Base-by-base conservation (phyloP, 2,113 vertebrate species). In the Leptobrachium ailaonicum region DNA sequence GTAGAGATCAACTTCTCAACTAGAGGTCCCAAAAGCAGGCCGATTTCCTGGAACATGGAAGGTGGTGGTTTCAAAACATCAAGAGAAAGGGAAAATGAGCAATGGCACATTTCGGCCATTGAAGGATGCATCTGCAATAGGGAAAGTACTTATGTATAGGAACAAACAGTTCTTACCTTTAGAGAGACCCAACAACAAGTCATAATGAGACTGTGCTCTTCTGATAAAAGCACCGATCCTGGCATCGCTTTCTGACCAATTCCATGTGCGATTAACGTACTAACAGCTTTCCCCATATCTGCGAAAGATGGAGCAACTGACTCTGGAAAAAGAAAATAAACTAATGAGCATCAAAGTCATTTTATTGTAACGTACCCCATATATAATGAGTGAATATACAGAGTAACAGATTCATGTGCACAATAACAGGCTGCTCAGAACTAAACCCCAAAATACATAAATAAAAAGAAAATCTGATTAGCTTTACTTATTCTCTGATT, bases 111-210 rank as follows among this genome's bases (percentile, higher is more conserved):
- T 2, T 42, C 63, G 58, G 58, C 7, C 14, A 60, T 1, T 60
- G 11, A 7, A 3, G 4, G 13, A 60, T 14, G 6, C 13, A 60
- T 12, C 13, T 60, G 13, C 13, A 60, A 1, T 4, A 60, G 11
- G 3, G 9, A 13, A 60, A 60, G 13, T 11, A 60, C 4, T 2
- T 1, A 3, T 60, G 56, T 58, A 58, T 60, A 60, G 3, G 56
- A 4, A 12, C 10, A 14, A 14, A 1, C 56, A 77, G 60, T 62
- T 2, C 75, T 43, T 82, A 97, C 96, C 93, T 96, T 96, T 76
- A 97, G 92, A 0, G 96, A 95, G 50, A 97, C 95, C 96, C 96
- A 98, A 88, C 95, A 98, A 85, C 95, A 96, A 1, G 95, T 97
- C 84, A 97, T 91, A 62, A 98, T 88, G 64, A 96, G 90, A 83